Conservation (phyloP, 2,888 invertebrate species). For the Meganola albula region DNA sequence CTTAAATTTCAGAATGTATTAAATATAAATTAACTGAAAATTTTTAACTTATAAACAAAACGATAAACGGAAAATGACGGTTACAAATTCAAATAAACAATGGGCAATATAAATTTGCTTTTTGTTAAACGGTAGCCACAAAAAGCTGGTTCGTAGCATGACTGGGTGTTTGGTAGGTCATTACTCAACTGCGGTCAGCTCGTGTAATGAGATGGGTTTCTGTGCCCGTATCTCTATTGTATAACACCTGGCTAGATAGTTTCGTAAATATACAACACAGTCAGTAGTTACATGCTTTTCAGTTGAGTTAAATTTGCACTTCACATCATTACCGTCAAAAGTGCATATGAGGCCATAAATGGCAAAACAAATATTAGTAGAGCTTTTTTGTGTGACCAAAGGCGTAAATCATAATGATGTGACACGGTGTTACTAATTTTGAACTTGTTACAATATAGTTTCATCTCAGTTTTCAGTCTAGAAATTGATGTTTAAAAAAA, state of each 20-base stretch:
- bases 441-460: too few species aligned
- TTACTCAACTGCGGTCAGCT: slow-evolving; percentile 59
- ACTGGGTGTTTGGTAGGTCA: slow-evolving; percentile 42
- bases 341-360: too few species aligned
- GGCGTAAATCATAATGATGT: too few species aligned
- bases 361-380: too few species aligned
- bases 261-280: too few species aligned
- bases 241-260: slow-evolving; percentile 25
- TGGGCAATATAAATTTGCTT: slow-evolving; percentile 35
- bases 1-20: neutral
- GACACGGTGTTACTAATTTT: too few species aligned
- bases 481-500: too few species aligned
- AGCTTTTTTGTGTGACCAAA: too few species aligned
- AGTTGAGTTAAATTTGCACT: too few species aligned
- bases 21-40: neutral
- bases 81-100: slow-evolving; percentile 32
- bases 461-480: too few species aligned
- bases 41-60: slow-evolving; percentile 6
- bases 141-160: slow-evolving; percentile 44
- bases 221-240: slow-evolving; percentile 33
- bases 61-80: slow-evolving; percentile 23
- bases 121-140: slow-evolving; percentile 43
- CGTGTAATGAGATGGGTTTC: slow-evolving; percentile 61
- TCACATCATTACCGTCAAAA: too few species aligned
- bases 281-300: slow-evolving; percentile 17